These are phyloP conservation scores for Dufourea novaeangliae DNA, from an alignment of 1,140 invertebrate species.

Conservation along the genomic window DNA sequence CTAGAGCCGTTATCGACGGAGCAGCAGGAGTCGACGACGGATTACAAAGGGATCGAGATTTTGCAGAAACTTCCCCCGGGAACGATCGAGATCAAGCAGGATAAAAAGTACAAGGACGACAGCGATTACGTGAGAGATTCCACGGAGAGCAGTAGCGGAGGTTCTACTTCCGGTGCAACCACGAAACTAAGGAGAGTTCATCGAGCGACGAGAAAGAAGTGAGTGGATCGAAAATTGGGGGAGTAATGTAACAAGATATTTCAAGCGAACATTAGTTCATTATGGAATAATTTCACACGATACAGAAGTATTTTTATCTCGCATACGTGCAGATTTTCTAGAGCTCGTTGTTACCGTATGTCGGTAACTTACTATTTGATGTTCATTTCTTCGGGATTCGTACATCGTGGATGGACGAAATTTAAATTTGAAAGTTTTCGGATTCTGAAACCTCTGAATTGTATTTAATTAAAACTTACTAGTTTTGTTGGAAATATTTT, in stretches of 20 bases:
- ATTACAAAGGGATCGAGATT: slow-evolving; percentile 29
- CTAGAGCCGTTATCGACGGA: slow-evolving; percentile 3
- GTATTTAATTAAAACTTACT: too few species aligned
- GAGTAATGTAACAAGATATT: too few species aligned
- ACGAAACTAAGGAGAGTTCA: slow-evolving; percentile 54
- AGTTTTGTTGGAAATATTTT: slow-evolving; percentile 22
- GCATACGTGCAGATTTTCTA: too few species aligned
- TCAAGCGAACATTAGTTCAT: too few species aligned
- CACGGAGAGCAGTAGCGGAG: slow-evolving; percentile 60
- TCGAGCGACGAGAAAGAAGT: slow-evolving; percentile 56
- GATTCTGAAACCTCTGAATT: too few species aligned
- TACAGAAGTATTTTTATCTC: too few species aligned
- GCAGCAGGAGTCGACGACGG: background rate
- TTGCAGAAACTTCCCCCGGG: slow-evolving; percentile 55
- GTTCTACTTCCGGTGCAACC: slow-evolving; percentile 40
- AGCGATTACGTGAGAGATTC: slow-evolving; percentile 56
- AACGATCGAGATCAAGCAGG: slow-evolving; percentile 65
- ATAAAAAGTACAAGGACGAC: slow-evolving; percentile 39
- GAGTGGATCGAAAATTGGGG: too few species aligned
- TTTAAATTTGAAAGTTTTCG: too few species aligned
- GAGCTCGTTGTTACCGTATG: background rate
- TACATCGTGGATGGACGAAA: too few species aligned
- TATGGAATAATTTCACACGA: too few species aligned
- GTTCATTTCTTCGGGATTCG: too few species aligned
- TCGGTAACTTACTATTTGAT: too few species aligned